phyloP scores from a whole-genome alignment of 2,797 vertebrate species.

The Setipinna tenuifilis region DNA sequence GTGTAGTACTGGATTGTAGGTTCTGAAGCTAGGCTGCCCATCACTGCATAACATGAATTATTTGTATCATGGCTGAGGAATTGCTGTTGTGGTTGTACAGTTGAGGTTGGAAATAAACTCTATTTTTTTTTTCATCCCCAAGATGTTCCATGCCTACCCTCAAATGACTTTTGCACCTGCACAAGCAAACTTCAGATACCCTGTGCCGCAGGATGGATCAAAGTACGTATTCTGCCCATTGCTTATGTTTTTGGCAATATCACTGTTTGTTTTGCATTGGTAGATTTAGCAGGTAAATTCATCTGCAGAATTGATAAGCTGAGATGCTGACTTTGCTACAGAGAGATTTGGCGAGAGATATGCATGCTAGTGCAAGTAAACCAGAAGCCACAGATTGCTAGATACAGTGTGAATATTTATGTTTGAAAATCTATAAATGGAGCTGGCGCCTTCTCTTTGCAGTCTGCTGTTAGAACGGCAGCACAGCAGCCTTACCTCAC shows the following conservation, averaged over 20 bases:
- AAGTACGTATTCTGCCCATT: constrained; percentile 79
- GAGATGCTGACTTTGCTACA: too few species aligned
- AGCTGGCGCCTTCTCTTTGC: neutral
- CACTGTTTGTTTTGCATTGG: neutral
- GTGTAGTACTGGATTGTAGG: too few species aligned
- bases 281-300: neutral
- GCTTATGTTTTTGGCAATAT: neutral
- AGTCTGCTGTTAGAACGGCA: neutral
- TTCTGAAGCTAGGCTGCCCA: too few species aligned
- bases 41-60: neutral
- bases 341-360: too few species aligned
- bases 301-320: too few species aligned
- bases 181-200: constrained; percentile 85
- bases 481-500: neutral
- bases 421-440: neutral
- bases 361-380: too few species aligned
- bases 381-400: too few species aligned
- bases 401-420: neutral
- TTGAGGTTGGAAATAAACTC: neutral
- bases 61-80: neutral
- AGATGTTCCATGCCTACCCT: constrained; percentile 96
- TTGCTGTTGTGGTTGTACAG: neutral
- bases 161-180: constrained; percentile 85
- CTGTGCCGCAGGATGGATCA: constrained; percentile 80
- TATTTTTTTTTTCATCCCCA: constrained; percentile 28